phyloP scores from a whole-genome alignment of 2,113 vertebrate genomes.

The Psephotus haematonotus region DNA sequence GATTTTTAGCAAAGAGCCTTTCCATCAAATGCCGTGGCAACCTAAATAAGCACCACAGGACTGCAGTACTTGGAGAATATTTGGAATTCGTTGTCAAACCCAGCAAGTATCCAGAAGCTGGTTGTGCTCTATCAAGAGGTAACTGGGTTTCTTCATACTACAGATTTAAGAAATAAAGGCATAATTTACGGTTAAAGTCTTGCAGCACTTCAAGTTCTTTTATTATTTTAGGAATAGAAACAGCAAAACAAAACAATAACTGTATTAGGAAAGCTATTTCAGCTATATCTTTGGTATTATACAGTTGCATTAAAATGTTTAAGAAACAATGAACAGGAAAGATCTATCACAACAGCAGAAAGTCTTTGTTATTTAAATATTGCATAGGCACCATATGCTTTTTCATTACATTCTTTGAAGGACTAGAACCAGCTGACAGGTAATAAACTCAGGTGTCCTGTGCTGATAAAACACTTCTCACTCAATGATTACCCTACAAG shows the following conservation, averaged over 20 bases:
- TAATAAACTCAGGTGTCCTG: neutral
- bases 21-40: too few species aligned
- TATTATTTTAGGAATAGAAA: neutral
- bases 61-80: neutral
- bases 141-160: neutral
- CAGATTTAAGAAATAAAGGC: neutral
- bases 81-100: too few species aligned
- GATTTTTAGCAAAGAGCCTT: too few species aligned
- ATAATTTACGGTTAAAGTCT: fast-evolving
- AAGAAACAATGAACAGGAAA: neutral
- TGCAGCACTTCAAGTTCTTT: neutral
- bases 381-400: neutral
- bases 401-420: neutral
- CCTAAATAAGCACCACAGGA: neutral
- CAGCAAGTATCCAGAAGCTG: neutral
- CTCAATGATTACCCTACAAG: neutral
- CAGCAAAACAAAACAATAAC: neutral
- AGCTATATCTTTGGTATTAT: neutral
- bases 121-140: neutral
- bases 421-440: neutral
- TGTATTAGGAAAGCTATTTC: neutral
- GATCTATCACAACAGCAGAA: neutral
- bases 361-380: neutral
- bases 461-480: neutral
- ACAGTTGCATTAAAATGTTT: neutral